A percentile compares a stretch with the other conserved stretches of the same genome.
Evolutionary conservation across 2,797 vertebrate genomes (phyloP).

Genomic region (Ispidina lecontei): DNA sequence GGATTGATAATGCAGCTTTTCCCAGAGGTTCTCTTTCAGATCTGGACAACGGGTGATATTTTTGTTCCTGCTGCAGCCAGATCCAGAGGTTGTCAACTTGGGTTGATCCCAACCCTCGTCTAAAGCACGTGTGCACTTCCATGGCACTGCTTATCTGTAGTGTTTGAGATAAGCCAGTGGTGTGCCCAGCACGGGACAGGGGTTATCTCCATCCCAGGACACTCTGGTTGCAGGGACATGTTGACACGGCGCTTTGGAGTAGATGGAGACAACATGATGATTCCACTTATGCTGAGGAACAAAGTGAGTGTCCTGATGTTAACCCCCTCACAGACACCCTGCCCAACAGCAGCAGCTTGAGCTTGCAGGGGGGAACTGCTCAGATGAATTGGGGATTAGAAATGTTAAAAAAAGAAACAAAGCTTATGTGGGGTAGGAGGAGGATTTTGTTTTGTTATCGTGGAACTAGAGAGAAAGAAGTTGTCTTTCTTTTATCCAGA

Average conservation of each 20-base stretch:
- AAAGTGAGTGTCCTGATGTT: not conserved
- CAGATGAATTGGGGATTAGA: not conserved
- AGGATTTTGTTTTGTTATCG: not conserved
- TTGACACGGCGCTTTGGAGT: conserved; percentile 43
- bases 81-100: conserved; percentile 8
- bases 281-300: conserved; percentile 44
- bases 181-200: conserved; percentile 6
- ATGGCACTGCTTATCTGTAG: conserved; percentile 35
- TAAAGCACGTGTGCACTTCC: conserved; percentile 9
- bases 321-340: not conserved
- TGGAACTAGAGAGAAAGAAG: not conserved
- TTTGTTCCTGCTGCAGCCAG: conserved; percentile 17
- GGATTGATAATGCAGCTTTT: not conserved
- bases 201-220: not conserved
- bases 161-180: conserved; percentile 43
- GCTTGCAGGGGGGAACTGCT: not conserved
- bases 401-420: not conserved
- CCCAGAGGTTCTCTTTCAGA: conserved; percentile 9
- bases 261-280: conserved; percentile 48
- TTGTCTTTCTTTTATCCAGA: not conserved
- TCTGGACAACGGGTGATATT: not conserved
- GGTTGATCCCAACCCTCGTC: conserved; percentile 20
- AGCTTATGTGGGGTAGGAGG: not conserved
- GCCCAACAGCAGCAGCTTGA: not conserved
- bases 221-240: conserved; percentile 38